A percentile compares a stretch with the other conserved stretches of the same genome.
Evolutionary conservation across 1,140 invertebrate species (phyloP).

Genomic region (Lordiphosa clarofinis): DNA sequence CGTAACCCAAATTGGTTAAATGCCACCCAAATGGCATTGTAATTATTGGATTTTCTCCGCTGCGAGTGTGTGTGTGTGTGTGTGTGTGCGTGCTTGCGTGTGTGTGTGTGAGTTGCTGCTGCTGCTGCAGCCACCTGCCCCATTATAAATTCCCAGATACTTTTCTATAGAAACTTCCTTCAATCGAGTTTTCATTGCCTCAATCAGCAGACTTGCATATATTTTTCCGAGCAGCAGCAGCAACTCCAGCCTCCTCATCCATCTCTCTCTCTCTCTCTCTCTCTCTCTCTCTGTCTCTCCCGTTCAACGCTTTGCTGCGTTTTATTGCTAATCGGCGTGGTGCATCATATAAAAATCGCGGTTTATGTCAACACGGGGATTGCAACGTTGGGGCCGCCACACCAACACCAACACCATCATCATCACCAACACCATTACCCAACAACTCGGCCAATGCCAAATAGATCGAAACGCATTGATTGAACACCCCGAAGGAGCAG

Average conservation of each 20-base stretch:
- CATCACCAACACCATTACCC: background rate
- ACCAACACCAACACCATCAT: background rate
- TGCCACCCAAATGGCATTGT: slow-evolving; percentile 38
- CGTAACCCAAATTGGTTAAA: slow-evolving; percentile 8
- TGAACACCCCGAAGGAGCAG: slow-evolving; percentile 1
- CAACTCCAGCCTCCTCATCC: background rate
- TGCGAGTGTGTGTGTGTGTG: slow-evolving; percentile 8
- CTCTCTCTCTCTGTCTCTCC: background rate
- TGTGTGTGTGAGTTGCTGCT: slow-evolving; percentile 6
- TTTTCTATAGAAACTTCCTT: slow-evolving; percentile 1
- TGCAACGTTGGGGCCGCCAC: slow-evolving; percentile 3
- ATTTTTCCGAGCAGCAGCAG: background rate
- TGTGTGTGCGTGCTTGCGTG: slow-evolving; percentile 7
- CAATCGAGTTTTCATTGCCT: slow-evolving; percentile 9
- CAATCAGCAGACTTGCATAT: slow-evolving; percentile 5
- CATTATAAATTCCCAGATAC: background rate
- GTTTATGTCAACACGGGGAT: slow-evolving; percentile 19
- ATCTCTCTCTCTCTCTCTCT: background rate
- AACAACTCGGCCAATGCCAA: slow-evolving; percentile 6
- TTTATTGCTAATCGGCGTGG: slow-evolving; percentile 6
- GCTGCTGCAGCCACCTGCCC: slow-evolving; percentile 2
- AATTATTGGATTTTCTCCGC: slow-evolving; percentile 48
- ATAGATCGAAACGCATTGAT: slow-evolving; percentile 18
- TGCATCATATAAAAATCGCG: slow-evolving; percentile 2
- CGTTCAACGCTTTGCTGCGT: slow-evolving; percentile 14